A percentile compares a stretch with the other conserved stretches of the same genome.
Evolutionary conservation across 2,888 invertebrate species (phyloP).

Genomic region (Nemurella pictetii): DNA sequence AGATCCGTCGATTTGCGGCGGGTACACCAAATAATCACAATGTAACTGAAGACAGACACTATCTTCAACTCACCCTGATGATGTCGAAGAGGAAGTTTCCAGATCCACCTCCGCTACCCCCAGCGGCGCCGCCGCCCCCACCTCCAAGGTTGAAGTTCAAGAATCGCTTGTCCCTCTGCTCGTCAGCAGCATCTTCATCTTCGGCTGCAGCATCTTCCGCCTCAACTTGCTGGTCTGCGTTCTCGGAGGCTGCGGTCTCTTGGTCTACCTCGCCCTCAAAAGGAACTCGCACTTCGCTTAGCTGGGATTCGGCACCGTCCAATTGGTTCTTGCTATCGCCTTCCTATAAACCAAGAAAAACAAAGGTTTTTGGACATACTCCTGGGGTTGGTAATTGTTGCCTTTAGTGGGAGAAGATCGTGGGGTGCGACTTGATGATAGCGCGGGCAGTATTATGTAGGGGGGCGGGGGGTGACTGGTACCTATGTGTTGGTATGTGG

Average conservation of each 20-base stretch:
- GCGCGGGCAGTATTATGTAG: background rate
- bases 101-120: slow-evolving; percentile 65
- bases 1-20: too few relatives aligned
- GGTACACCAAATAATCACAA: too few relatives aligned
- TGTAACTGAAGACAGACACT: too few relatives aligned
- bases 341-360: background rate
- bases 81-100: slow-evolving; percentile 89
- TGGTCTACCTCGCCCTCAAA: slow-evolving; percentile 49
- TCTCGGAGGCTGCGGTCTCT: slow-evolving; percentile 55
- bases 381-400: background rate
- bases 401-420: background rate
- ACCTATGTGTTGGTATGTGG: too few relatives aligned
- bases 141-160: slow-evolving; percentile 62
- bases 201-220: slow-evolving; percentile 69
- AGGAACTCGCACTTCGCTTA: slow-evolving; percentile 65
- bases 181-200: slow-evolving; percentile 57
- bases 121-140: slow-evolving; percentile 50
- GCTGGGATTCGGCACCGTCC: slow-evolving; percentile 62
- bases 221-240: slow-evolving; percentile 68
- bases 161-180: slow-evolving; percentile 82
- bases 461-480: too few relatives aligned
- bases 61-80: slow-evolving; percentile 87
- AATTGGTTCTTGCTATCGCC: slow-evolving; percentile 47
- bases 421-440: too few relatives aligned
- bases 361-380: background rate